phyloP scores from a whole-genome alignment of 1,140 invertebrate species.

The Delia radicum region DNA sequence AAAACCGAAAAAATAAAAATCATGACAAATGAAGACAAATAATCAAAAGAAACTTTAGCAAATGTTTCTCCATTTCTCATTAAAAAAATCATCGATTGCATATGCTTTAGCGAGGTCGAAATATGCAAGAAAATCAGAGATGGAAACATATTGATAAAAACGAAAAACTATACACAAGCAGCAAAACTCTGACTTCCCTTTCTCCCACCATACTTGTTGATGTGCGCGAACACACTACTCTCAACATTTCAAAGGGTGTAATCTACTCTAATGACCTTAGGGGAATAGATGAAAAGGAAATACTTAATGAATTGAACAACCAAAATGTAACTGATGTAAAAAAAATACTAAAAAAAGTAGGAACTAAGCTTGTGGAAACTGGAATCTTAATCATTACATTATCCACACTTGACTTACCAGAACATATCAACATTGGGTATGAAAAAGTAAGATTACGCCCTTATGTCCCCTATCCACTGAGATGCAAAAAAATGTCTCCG shows the following conservation, averaged over 20 bases:
- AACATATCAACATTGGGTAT: not conserved
- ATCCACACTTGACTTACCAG: not conserved
- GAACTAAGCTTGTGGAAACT: not conserved
- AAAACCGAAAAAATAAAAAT: not conserved
- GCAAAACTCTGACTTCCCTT: not conserved
- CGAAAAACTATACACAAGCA: not conserved
- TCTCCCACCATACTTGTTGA: not conserved
- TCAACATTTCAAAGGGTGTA: not conserved
- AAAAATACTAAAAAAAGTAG: conserved; percentile 35
- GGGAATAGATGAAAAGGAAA: not conserved
- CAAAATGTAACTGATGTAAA: conserved; percentile 50
- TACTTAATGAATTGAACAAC: not conserved
- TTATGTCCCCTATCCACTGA: not conserved
- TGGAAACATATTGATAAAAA: not conserved
- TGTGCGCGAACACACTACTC: not conserved
- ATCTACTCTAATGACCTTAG: not conserved
- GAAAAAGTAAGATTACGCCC: not conserved
- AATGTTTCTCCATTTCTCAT: not conserved
- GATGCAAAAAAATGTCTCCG: not conserved
- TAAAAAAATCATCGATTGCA: not conserved
- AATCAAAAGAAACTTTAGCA: not conserved
- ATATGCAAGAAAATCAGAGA: not conserved
- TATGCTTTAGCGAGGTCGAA: not conserved
- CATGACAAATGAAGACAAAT: no score
- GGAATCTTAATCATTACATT: not conserved